Conservation (phyloP, 2,113 vertebrate genomes). For the Delphinus delphis region DNA sequence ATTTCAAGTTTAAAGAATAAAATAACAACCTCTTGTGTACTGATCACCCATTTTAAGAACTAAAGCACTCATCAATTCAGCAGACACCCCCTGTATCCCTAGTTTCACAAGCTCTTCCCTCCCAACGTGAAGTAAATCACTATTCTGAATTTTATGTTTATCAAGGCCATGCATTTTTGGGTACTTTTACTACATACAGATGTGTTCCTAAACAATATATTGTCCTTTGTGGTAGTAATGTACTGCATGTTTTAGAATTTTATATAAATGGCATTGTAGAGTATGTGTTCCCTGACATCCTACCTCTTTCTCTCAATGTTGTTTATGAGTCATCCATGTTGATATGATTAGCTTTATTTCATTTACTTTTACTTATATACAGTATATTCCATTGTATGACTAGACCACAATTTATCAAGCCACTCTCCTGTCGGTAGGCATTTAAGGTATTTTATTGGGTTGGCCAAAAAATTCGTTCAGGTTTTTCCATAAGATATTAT, state of each 20-base stretch:
- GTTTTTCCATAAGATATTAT: no score
- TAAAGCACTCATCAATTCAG: neutral
- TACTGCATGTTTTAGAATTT: neutral
- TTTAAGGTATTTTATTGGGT: neutral
- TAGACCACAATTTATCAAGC: neutral
- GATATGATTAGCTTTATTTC: neutral
- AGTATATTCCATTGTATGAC: neutral
- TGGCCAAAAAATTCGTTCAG: no score
- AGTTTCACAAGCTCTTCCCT: neutral
- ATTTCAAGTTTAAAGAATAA: neutral
- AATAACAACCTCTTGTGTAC: neutral
- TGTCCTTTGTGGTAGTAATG: neutral
- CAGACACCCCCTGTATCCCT: neutral
- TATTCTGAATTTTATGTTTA: neutral
- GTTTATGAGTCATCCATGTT: neutral
- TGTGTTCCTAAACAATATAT: neutral
- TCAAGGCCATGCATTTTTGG: neutral
- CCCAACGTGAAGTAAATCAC: neutral
- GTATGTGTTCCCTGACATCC: neutral
- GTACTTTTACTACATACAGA: neutral
- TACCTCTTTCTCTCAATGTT: neutral
- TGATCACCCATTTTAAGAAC: neutral
- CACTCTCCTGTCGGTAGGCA: neutral
- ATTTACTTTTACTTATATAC: neutral
- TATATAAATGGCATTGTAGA: neutral